These are phyloP conservation scores for Epinephelus lanceolatus DNA, from an alignment of 2,113 vertebrate genomes.

Conservation along the genomic window DNA sequence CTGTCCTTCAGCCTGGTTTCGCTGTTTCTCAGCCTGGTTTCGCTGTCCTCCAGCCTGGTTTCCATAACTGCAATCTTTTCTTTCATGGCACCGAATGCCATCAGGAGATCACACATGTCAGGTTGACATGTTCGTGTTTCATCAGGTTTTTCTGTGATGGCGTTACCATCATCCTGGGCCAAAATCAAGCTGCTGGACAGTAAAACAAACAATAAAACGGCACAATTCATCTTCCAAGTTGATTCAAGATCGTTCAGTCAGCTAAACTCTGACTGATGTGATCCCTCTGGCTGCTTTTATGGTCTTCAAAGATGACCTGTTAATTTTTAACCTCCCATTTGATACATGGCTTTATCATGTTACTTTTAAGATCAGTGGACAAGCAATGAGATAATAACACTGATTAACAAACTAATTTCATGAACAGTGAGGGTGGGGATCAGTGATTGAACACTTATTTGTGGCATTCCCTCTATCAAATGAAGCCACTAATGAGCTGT, in stretches of 20 bases:
- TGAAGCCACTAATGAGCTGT: no score
- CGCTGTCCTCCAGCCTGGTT: neutral
- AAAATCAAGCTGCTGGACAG: neutral
- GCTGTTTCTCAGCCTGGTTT: neutral
- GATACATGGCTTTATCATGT: neutral
- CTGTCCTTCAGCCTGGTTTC: neutral
- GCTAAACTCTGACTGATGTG: neutral
- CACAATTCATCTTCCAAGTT: neutral
- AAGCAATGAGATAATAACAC: neutral
- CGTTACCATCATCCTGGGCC: neutral
- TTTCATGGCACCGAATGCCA: neutral
- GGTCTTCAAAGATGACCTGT: neutral
- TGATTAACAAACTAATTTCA: no score
- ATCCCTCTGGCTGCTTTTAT: neutral
- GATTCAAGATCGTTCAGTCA: rapidly evolving
- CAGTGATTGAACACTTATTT: no score
- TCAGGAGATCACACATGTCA: neutral
- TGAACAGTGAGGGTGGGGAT: no score
- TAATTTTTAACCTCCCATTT: neutral
- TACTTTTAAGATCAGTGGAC: neutral
- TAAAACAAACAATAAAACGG: neutral
- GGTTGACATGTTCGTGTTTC: neutral
- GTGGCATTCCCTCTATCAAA: no score
- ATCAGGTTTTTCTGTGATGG: rapidly evolving
- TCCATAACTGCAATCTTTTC: neutral